Base-by-base conservation (phyloP, 2,888 invertebrate species). In the Ypsolopha scabrella region DNA sequence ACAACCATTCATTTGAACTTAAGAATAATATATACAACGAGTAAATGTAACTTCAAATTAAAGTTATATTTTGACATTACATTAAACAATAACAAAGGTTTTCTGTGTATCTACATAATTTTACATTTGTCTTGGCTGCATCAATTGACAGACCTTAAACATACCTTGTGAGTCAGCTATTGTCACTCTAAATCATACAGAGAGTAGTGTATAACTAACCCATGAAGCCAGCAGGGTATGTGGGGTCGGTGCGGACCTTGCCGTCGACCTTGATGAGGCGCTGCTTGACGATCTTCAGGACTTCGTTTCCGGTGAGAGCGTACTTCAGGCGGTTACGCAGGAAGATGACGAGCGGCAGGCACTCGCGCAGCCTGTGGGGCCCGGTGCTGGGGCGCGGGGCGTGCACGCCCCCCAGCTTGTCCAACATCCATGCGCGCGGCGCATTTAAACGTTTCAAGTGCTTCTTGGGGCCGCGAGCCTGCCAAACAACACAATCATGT, bases 401-500 rank as follows among this genome's bases (percentile, higher is more conserved):
- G 78, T 96, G 99, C 54, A 96, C 97, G 74, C 99, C 99, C 60
- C 97, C 97, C 68, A 99, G 88, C 88, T 99, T 99, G 90, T 98
- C 99, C 91, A 99, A 92, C 98, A 99, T 99, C 99, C 99, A 99
- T 94, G 99, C 96, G 88, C 98, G 98, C 9, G 99, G 99, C 55
- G 99, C 99, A 80, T 95, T 94, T 72, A 99, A 90, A 87, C 99
- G 97, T 93, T 99, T 99, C 90, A 99, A 90, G 89, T 99, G 99
- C 90, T 99, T 98, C 87, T 98, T 98, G 47, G 98, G 98, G 83
- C 99, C 99, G 87, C 99, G 95, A 87, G 96, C 97, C 98, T 96
- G 77, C 13, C 53, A 63, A 57, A 62, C 34, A 55, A 61, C 53
- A 52, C 47, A 57, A 46, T 24, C 24, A 24, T 24, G 4, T 24